Conservation (phyloP, 1,140 invertebrate genomes). For the Drusus annulatus region DNA sequence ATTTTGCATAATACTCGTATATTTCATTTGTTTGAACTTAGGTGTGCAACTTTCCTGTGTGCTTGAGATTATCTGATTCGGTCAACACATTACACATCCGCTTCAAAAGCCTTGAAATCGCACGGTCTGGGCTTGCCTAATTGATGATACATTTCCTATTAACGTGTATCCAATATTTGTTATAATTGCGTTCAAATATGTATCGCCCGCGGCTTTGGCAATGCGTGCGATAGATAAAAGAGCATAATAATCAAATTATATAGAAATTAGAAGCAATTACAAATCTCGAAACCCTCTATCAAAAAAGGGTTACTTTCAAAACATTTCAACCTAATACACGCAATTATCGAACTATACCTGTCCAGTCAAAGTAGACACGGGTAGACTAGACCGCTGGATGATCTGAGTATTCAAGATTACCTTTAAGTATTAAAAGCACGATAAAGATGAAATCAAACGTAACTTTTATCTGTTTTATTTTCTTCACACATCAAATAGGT, state of each 20-base stretch:
- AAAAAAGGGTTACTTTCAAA: constrained; percentile 16
- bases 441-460: constrained; percentile 35
- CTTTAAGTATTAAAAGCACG: background rate
- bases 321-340: constrained; percentile 26
- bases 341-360: constrained; percentile 43
- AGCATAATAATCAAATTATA: constrained; percentile 30
- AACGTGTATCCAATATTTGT: background rate
- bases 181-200: constrained; percentile 30
- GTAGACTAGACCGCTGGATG: background rate
- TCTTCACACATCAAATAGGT: constrained; percentile 42
- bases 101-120: constrained; percentile 18
- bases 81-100: constrained; percentile 12
- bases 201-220: constrained; percentile 37
- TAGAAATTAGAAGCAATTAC: constrained; percentile 36
- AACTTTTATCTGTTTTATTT: constrained; percentile 30
- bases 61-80: constrained; percentile 11
- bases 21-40: background rate
- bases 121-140: background rate
- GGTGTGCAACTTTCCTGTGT: background rate
- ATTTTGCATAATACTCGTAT: background rate
- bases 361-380: background rate
- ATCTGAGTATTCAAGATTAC: background rate
- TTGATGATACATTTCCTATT: constrained; percentile 26
- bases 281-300: constrained; percentile 1
- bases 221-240: constrained; percentile 36